A percentile compares a stretch with the other conserved stretches of the same genome.
These are phyloP conservation scores for Threskiornis aethiopicus DNA, from an alignment of 2,797 vertebrate genomes.

Conservation along the genomic window DNA sequence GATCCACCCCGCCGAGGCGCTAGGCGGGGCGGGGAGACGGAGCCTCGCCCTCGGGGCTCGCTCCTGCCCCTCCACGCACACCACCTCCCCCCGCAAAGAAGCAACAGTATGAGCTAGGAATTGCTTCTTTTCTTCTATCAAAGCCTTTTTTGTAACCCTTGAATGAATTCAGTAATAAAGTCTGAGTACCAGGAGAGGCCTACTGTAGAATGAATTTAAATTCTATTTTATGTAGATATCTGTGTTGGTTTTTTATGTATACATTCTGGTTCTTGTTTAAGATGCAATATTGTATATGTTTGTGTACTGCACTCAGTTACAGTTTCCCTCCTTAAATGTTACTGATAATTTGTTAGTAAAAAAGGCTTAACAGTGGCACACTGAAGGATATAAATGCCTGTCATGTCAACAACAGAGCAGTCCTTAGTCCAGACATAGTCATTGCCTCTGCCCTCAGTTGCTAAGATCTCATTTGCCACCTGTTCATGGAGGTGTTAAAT, in stretches of 20 bases:
- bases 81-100: neutral
- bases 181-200: neutral
- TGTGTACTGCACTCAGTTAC: neutral
- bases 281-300: neutral
- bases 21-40: neutral
- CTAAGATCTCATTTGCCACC: neutral
- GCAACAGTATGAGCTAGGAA: neutral
- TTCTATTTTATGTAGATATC: neutral
- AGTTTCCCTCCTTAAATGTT: neutral
- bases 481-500: neutral
- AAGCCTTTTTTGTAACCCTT: neutral
- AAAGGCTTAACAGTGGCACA: neutral
- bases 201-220: neutral
- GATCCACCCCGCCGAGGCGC: neutral
- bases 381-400: neutral
- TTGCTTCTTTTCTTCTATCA: neutral
- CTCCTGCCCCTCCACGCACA: neutral
- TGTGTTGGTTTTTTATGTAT: accelerated
- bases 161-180: neutral
- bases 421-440: neutral
- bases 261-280: neutral
- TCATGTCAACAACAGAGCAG: neutral
- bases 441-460: neutral
- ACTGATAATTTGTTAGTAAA: neutral
- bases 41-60: neutral